Evolutionary conservation across 2,113 vertebrate genomes (phyloP), one percentile per base, ranked within the genome.

Genomic region (Falcunculus frontatus): DNA sequence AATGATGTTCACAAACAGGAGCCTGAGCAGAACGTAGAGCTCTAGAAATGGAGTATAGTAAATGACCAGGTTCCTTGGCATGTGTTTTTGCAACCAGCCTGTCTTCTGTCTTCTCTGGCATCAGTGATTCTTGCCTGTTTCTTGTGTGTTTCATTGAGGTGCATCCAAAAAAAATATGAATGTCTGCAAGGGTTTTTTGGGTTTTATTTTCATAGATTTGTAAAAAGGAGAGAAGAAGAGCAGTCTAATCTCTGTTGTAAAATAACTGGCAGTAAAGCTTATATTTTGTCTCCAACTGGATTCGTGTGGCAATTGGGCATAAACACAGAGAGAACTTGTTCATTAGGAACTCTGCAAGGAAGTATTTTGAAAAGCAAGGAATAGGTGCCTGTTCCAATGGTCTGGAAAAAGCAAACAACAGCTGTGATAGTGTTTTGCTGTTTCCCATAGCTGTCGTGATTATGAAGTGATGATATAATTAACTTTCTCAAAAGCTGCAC

Each of bases 391-490:
- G 46, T 94, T 96, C 94, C 92, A 95, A 49, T 88, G 82, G 59
- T 91, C 82, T 83, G 4, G 2, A 85, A 88, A 95, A 94, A 69
- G 84, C 86, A 95, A 88, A 91, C 89, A 95, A 53, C 93, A 96
- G 82, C 96, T 96, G 90, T 93, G 87, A 32, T 84, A 68, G 68
- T 65, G 72, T 90, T 94, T 80, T 90, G 70, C 67, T 89, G 75
- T 93, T 94, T 96, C 60, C 85, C 76, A 67, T 93, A 90, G 68
- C 90, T 96, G 90, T 96, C 55, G 8, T 94, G 90, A 95, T 95
- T 95, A 90, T 90, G 95, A 95, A 94, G 95, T 92, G 95, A 96
- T 91, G 82, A 93, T 91, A 80, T 88, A 91, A 93, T 93, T 93
- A 95, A 90, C 87, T 97, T 94, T 82, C 72, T 93, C 59, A 67